Evolutionary conservation across 2,113 vertebrate species (phyloP).

Genomic region (Rhinoptilus africanus): DNA sequence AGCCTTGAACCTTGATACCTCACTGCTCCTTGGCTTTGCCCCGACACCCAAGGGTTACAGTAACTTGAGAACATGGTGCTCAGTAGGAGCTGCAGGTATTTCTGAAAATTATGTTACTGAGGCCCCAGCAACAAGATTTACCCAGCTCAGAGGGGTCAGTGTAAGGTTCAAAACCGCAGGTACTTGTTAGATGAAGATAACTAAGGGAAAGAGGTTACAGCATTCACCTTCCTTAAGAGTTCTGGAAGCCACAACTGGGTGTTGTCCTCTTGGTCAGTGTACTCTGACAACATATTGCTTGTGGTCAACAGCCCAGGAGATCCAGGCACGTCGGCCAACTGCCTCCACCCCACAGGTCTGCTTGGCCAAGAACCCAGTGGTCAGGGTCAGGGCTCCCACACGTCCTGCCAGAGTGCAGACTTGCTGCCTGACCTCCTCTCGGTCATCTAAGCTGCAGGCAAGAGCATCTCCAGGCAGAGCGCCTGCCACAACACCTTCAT

Average conservation of each 20-base stretch:
- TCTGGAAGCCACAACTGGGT: neutral
- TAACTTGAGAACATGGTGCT: neutral
- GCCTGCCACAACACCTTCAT: accelerated
- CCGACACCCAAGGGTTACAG: neutral
- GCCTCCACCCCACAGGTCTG: neutral
- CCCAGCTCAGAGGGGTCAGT: neutral
- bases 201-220: neutral
- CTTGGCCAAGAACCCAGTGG: neutral
- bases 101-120: neutral
- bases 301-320: neutral
- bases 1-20: neutral
- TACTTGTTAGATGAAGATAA: neutral
- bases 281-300: neutral
- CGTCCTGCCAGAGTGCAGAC: accelerated
- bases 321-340: accelerated
- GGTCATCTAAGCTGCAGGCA: accelerated
- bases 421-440: neutral
- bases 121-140: neutral
- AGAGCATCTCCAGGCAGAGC: neutral
- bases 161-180: accelerated
- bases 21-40: neutral
- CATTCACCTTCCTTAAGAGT: neutral
- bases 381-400: neutral
- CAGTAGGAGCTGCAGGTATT: no score
- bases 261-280: no score